Evolutionary conservation across 1,140 invertebrate species (phyloP).

Genomic region (Liolophura sinensis): DNA sequence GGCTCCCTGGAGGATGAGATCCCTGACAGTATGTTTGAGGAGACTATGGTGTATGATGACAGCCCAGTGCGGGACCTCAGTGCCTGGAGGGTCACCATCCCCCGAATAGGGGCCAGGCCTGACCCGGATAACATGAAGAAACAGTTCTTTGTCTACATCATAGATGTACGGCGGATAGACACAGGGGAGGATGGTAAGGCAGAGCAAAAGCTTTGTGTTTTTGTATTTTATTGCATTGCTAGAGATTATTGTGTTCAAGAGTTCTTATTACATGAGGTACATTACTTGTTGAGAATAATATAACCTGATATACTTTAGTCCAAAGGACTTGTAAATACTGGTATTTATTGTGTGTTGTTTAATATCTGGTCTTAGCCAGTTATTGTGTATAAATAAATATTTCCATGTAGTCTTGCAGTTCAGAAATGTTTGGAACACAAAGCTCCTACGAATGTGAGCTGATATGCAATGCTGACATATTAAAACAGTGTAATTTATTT

Average conservation of each 20-base stretch:
- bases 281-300: not conserved
- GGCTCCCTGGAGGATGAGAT: slow-evolving; percentile 42
- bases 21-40: slow-evolving; percentile 19
- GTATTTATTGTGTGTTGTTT: too few species aligned
- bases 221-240: slow-evolving; percentile 2
- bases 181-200: slow-evolving; percentile 37
- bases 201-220: not conserved
- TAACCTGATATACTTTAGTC: too few species aligned
- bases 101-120: slow-evolving; percentile 61
- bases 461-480: too few species aligned
- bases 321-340: too few species aligned
- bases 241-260: too few species aligned
- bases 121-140: slow-evolving; percentile 58
- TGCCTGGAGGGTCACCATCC: slow-evolving; percentile 72
- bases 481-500: too few species aligned
- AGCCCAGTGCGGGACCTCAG: slow-evolving; percentile 67
- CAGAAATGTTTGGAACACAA: too few species aligned
- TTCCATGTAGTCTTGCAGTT: too few species aligned
- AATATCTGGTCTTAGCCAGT: too few species aligned
- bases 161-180: slow-evolving; percentile 68
- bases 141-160: slow-evolving; percentile 64
- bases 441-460: too few species aligned
- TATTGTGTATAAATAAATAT: too few species aligned
- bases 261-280: too few species aligned
- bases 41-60: slow-evolving; percentile 42